Evolutionary conservation across 2,797 vertebrate genomes (phyloP).

Genomic region (Oryzias sinensis): DNA sequence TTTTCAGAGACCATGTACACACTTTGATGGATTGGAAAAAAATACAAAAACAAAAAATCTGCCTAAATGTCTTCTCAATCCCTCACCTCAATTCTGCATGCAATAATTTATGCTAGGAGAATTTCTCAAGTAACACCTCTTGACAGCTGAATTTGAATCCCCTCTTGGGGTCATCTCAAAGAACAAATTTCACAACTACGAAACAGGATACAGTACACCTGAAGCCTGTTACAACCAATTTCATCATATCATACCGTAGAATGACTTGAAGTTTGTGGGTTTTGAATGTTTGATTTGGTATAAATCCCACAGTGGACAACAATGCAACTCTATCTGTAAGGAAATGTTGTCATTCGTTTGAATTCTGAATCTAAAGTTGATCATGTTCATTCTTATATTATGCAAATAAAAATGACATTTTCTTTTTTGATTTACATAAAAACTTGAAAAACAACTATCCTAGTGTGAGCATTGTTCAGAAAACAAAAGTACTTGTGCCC

Average conservation of each 20-base stretch:
- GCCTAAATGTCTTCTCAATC: slow-evolving; percentile 76
- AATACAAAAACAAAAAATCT: slow-evolving; percentile 42
- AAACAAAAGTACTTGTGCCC: slow-evolving; percentile 4
- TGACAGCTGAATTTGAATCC: slow-evolving; percentile 64
- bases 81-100: slow-evolving; percentile 77
- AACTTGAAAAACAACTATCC: too few relatives aligned
- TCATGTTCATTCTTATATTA: not conserved
- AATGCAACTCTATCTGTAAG: slow-evolving; percentile 1
- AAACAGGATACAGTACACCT: slow-evolving; percentile 56
- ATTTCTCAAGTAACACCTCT: slow-evolving; percentile 62
- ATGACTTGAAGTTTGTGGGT: slow-evolving; percentile 47
- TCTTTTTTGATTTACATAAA: too few relatives aligned
- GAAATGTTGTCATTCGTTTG: not conserved
- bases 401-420: too few relatives aligned
- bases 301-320: slow-evolving; percentile 21
- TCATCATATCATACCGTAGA: slow-evolving; percentile 64
- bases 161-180: slow-evolving; percentile 39
- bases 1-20: slow-evolving; percentile 39
- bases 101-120: slow-evolving; percentile 59
- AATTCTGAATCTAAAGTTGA: not conserved
- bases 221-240: slow-evolving; percentile 70
- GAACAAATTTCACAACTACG: slow-evolving; percentile 32
- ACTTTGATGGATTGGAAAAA: slow-evolving; percentile 46
- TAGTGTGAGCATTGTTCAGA: too few relatives aligned
- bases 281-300: slow-evolving; percentile 41